Evolutionary conservation across 2,888 invertebrate species (phyloP).

Genomic region (Zootermopsis nevadensis): DNA sequence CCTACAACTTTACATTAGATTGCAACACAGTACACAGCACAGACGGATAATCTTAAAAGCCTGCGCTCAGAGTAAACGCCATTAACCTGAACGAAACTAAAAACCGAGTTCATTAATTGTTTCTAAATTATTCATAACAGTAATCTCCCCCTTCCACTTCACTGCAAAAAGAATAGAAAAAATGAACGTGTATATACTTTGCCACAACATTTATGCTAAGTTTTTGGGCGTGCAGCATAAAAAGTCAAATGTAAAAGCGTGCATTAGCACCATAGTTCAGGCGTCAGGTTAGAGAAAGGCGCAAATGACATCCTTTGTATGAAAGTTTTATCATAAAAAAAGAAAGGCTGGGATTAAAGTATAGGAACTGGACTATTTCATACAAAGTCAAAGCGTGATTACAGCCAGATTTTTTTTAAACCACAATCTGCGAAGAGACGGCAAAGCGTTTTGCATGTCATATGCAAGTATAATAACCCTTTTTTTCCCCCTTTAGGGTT

Average conservation of each 20-base stretch:
- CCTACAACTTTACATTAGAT: too few relatives aligned
- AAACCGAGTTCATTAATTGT: slow-evolving; percentile 46
- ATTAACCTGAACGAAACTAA: slow-evolving; percentile 22
- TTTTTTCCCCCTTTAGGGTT: background rate
- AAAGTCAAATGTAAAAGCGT: slow-evolving; percentile 25
- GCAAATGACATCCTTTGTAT: slow-evolving; percentile 38
- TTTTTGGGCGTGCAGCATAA: background rate
- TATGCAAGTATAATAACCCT: slow-evolving; percentile 16
- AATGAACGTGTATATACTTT: background rate
- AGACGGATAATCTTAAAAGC: background rate
- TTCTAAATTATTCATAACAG: slow-evolving; percentile 48
- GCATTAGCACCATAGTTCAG: slow-evolving; percentile 20
- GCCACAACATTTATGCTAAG: background rate
- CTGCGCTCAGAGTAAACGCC: slow-evolving; percentile 1
- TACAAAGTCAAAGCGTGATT: slow-evolving; percentile 34
- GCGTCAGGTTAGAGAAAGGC: slow-evolving; percentile 18
- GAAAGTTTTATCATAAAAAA: background rate
- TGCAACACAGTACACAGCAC: background rate
- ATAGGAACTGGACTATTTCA: slow-evolving; percentile 28
- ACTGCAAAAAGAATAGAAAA: background rate
- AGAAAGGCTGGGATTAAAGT: background rate
- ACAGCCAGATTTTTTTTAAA: slow-evolving; percentile 29
- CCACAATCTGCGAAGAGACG: background rate
- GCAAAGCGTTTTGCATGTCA: background rate
- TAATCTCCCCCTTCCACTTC: slow-evolving; percentile 32